phyloP scores from a whole-genome alignment of 2,113 vertebrate species.

The Platycercus adscitus region DNA sequence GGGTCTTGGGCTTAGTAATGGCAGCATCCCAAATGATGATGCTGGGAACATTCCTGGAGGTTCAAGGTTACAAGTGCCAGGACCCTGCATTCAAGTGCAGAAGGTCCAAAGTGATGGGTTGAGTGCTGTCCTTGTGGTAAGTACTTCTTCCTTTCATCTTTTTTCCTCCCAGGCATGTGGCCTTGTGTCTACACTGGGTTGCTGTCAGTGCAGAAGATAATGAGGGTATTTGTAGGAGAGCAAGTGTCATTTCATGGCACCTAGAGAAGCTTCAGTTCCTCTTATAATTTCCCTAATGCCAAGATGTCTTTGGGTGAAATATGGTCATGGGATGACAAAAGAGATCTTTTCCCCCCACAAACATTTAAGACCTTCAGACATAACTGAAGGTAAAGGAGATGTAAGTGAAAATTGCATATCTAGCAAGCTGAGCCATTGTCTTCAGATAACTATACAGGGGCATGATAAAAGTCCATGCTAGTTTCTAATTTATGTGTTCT shows the following conservation, averaged over 20 bases:
- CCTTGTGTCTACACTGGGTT: not conserved
- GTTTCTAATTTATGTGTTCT: not conserved
- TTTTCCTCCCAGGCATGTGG: not conserved
- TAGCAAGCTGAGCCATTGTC: not conserved
- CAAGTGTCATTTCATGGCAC: not conserved
- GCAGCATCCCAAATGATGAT: constrained; percentile 48
- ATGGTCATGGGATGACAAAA: not conserved
- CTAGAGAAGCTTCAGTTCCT: not conserved
- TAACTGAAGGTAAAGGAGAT: not conserved
- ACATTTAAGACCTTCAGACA: not conserved
- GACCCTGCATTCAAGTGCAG: constrained; percentile 69
- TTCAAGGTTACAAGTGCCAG: constrained; percentile 65
- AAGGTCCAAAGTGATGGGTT: constrained; percentile 70
- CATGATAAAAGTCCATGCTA: not conserved
- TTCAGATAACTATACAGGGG: not conserved
- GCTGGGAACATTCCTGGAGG: constrained; percentile 47
- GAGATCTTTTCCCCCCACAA: fast-evolving
- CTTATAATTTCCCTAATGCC: not conserved
- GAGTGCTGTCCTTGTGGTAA: constrained; percentile 69
- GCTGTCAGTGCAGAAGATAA: not conserved
- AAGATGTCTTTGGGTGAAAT: not conserved
- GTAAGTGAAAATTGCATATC: not conserved
- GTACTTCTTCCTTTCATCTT: constrained; percentile 2
- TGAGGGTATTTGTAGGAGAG: not conserved
- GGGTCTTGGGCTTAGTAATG: constrained; percentile 56